phyloP scores from a whole-genome alignment of 2,113 vertebrate genomes.

The Xiphias gladius region DNA sequence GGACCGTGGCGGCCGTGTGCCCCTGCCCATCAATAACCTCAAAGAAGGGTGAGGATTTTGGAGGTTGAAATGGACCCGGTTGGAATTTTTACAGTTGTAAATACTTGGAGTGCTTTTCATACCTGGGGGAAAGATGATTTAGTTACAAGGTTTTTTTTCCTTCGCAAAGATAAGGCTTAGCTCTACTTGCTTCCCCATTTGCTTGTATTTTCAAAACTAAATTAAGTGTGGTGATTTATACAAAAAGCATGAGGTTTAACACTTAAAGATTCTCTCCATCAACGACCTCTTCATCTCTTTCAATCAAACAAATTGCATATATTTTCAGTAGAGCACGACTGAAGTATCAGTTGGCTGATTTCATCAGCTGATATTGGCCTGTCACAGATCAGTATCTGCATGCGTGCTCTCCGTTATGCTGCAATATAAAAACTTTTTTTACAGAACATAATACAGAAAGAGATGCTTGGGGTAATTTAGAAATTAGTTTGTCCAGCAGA shows the following conservation, averaged over 20 bases:
- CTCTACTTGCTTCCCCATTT: not conserved
- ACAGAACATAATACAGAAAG: too few relatives aligned
- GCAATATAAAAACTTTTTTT: too few relatives aligned
- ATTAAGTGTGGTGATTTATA: not conserved
- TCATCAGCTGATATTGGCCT: too few relatives aligned
- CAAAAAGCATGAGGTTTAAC: not conserved
- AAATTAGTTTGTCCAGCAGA: too few relatives aligned
- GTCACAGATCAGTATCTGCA: too few relatives aligned
- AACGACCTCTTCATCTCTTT: slow-evolving; percentile 2
- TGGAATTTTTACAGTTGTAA: not conserved
- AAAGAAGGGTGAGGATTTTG: slow-evolving; percentile 93
- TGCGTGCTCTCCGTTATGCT: too few relatives aligned
- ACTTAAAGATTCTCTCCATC: not conserved
- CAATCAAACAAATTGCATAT: slow-evolving; percentile 28
- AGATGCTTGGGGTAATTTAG: too few relatives aligned
- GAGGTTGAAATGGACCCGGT: slow-evolving; percentile 18
- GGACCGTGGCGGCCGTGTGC: slow-evolving; percentile 95
- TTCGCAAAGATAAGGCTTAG: not conserved
- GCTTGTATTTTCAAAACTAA: not conserved
- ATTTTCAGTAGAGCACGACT: not conserved
- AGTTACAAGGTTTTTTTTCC: not conserved
- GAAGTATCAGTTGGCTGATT: too few relatives aligned
- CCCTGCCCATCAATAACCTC: slow-evolving; percentile 96
- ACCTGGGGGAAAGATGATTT: not conserved
- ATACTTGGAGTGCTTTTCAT: not conserved